Evolutionary conservation across 2,888 invertebrate genomes (phyloP).

Genomic region (Pyrrhia umbra): DNA sequence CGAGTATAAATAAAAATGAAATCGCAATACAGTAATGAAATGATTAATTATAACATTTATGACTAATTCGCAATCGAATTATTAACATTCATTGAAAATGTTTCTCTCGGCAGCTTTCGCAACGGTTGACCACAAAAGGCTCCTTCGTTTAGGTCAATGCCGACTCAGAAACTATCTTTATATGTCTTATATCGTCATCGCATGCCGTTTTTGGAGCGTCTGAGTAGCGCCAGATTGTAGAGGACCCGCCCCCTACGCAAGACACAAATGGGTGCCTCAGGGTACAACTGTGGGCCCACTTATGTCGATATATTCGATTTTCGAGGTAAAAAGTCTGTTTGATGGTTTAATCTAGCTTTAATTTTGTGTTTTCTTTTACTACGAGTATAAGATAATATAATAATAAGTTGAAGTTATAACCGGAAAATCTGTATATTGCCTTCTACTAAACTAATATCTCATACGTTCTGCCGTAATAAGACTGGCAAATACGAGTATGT

Average conservation of each 20-base stretch:
- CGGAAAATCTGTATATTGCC: too few relatives aligned
- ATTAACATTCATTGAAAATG: slow-evolving; percentile 52
- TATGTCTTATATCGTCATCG: slow-evolving; percentile 77
- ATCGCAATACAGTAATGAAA: slow-evolving; percentile 37
- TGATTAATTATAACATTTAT: slow-evolving; percentile 53
- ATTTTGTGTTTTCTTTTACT: background rate
- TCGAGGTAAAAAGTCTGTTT: slow-evolving; percentile 42
- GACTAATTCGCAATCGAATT: slow-evolving; percentile 39
- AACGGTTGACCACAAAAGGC: slow-evolving; percentile 79
- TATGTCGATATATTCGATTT: slow-evolving; percentile 62
- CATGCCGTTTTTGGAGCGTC: slow-evolving; percentile 80
- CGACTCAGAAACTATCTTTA: slow-evolving; percentile 72
- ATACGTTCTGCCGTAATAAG: too few relatives aligned
- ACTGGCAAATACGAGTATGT: too few relatives aligned
- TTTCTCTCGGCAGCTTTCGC: slow-evolving; percentile 74
- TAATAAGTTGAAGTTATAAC: too few relatives aligned
- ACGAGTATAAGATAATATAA: background rate
- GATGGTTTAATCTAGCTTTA: slow-evolving; percentile 13
- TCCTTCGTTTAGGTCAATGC: slow-evolving; percentile 81
- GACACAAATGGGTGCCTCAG: slow-evolving; percentile 77
- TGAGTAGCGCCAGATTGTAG: slow-evolving; percentile 75
- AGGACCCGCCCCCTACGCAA: slow-evolving; percentile 75
- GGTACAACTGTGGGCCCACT: slow-evolving; percentile 75
- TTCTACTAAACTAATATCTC: too few relatives aligned
- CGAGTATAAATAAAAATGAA: slow-evolving; percentile 18